These are phyloP conservation scores for Harpagifer antarcticus DNA, from an alignment of 2,797 vertebrate species.

Conservation along the genomic window DNA sequence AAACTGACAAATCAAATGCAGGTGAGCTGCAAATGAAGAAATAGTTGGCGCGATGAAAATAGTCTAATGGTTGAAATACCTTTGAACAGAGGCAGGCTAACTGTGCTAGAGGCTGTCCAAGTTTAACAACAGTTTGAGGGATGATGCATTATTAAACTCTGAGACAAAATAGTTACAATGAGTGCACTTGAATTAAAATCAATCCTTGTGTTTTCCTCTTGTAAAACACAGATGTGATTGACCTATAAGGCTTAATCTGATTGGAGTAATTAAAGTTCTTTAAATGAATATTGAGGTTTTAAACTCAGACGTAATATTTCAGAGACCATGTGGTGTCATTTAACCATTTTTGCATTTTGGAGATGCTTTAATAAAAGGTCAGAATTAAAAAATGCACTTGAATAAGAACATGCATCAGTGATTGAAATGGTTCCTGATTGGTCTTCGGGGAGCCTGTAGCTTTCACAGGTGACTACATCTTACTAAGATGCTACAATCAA, in stretches of 20 bases:
- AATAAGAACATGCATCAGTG: slow-evolving; percentile 15
- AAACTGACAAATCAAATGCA: background rate
- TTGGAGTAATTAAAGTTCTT: slow-evolving; percentile 14
- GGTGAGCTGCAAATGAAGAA: background rate
- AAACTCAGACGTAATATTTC: slow-evolving; percentile 10
- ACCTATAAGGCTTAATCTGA: slow-evolving; percentile 3
- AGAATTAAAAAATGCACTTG: slow-evolving; percentile 24
- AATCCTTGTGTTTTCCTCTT: background rate
- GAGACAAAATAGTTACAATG: background rate
- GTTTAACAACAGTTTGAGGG: background rate
- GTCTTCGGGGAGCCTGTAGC: background rate
- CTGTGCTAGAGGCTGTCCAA: background rate
- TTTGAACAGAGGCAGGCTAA: background rate
- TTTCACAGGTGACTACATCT: background rate
- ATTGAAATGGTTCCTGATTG: background rate
- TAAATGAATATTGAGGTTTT: slow-evolving; percentile 30
- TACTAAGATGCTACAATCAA: background rate
- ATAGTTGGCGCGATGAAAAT: background rate
- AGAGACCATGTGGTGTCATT: slow-evolving; percentile 13
- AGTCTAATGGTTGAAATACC: too few species aligned
- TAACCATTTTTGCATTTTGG: slow-evolving; percentile 27
- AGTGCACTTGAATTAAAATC: background rate
- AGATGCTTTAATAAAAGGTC: slow-evolving; percentile 36
- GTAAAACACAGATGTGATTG: slow-evolving; percentile 7
- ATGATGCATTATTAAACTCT: background rate